These are phyloP conservation scores for Deroplatys truncata DNA, from an alignment of 2,888 invertebrate species.

Conservation along the genomic window DNA sequence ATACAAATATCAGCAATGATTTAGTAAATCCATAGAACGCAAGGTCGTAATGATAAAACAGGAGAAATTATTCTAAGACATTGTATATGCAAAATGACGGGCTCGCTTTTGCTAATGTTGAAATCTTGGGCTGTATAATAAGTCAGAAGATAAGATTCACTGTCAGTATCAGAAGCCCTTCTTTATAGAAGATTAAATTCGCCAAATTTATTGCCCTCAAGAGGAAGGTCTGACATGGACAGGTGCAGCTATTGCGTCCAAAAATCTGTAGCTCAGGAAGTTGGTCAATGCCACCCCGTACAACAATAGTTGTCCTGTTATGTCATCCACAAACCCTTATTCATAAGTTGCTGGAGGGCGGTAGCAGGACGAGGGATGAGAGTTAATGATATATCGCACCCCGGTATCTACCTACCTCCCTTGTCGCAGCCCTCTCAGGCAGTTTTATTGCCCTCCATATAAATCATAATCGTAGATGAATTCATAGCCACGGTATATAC, in stretches of 20 bases:
- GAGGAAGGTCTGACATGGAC: neutral
- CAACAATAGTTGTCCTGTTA: neutral
- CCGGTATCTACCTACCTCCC: neutral
- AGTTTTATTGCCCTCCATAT: neutral
- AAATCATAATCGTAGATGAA: slow-evolving; percentile 1
- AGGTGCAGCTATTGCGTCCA: neutral
- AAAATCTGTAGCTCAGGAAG: neutral
- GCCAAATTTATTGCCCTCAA: neutral
- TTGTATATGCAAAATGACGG: too few species aligned
- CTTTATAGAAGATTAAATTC: neutral
- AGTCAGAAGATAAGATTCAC: too few species aligned
- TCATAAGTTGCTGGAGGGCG: neutral
- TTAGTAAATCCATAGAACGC: too few species aligned
- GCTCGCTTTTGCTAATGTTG: too few species aligned
- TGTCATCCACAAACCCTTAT: neutral
- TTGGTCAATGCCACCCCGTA: neutral
- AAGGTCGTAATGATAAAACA: too few species aligned
- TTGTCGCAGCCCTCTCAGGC: neutral
- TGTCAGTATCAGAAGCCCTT: neutral
- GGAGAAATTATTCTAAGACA: too few species aligned
- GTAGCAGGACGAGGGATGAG: neutral
- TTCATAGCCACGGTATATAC: neutral
- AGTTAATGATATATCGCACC: neutral
- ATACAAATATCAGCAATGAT: too few species aligned
- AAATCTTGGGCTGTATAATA: too few species aligned